A percentile compares a stretch with the other conserved stretches of the same genome.
These are phyloP conservation scores for Climacteris rufus DNA, from an alignment of 2,113 vertebrate species.

Conservation along the genomic window DNA sequence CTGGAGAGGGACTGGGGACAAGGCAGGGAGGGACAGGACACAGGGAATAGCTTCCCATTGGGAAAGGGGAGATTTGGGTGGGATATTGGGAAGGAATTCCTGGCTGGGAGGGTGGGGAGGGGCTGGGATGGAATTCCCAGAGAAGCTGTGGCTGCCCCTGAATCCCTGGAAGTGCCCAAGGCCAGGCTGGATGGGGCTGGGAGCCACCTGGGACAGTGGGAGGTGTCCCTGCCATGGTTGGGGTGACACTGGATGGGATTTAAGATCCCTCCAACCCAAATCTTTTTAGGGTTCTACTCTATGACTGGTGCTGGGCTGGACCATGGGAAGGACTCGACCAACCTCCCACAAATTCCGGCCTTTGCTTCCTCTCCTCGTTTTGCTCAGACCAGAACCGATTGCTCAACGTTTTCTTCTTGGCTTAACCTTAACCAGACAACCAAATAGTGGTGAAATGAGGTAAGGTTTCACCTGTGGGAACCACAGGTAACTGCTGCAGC, in stretches of 20 bases:
- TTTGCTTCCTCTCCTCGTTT: background rate
- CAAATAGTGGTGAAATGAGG: background rate
- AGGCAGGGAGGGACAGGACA: background rate
- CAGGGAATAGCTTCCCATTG: background rate
- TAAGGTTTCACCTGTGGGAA: background rate
- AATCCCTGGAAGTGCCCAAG: background rate
- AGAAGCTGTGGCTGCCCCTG: background rate
- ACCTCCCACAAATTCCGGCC: background rate
- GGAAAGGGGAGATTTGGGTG: background rate
- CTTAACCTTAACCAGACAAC: background rate
- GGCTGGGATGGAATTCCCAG: background rate
- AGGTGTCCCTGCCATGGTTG: background rate
- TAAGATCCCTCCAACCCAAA: background rate
- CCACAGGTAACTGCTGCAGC: background rate
- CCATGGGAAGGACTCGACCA: rapidly evolving
- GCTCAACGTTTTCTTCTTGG: background rate
- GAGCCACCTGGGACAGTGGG: rapidly evolving
- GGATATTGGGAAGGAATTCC: background rate
- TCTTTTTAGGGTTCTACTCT: background rate
- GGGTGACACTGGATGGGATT: rapidly evolving
- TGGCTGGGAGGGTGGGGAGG: background rate
- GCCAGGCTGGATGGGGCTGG: background rate
- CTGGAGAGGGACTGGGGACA: background rate
- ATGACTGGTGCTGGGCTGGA: background rate
- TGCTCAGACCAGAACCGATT: background rate